These are phyloP conservation scores for Microchirus variegatus DNA, from an alignment of 2,797 vertebrate species.

Conservation along the genomic window DNA sequence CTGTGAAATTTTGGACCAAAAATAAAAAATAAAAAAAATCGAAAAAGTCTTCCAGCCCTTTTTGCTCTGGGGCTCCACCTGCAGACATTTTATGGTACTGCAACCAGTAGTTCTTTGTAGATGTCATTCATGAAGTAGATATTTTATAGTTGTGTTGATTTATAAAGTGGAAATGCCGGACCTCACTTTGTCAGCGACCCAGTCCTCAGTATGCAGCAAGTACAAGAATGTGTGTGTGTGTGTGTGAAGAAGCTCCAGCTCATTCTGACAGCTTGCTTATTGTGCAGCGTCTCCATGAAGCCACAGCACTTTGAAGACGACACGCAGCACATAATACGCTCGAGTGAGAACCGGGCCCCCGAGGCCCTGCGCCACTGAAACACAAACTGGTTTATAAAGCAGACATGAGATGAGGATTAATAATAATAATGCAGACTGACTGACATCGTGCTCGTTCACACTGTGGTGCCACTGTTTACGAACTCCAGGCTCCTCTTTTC, in stretches of 20 bases:
- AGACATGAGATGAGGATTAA: conserved; percentile 24
- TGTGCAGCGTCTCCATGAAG: conserved; percentile 52
- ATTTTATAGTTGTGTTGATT: too few relatives aligned
- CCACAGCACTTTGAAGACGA: conserved; percentile 32
- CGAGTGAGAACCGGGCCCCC: conserved; percentile 19
- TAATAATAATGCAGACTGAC: conserved; percentile 7
- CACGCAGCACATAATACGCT: conserved; percentile 23
- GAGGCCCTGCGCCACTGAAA: conserved; percentile 29
- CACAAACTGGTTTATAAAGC: conserved; percentile 24
- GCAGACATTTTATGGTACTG: too few relatives aligned
- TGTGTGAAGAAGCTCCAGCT: conserved; percentile 39
- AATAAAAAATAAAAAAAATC: too few relatives aligned
- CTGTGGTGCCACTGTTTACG: conserved; percentile 35
- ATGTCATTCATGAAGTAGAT: too few relatives aligned
- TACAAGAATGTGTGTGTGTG: too few relatives aligned
- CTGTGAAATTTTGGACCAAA: too few relatives aligned
- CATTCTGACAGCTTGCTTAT: conserved; percentile 44
- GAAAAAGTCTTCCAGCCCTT: too few relatives aligned
- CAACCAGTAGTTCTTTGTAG: too few relatives aligned
- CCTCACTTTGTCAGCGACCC: too few relatives aligned
- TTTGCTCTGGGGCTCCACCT: too few relatives aligned
- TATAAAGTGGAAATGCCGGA: too few relatives aligned
- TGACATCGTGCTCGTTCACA: conserved; percentile 29
- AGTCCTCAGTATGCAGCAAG: too few relatives aligned
- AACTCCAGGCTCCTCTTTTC: conserved; percentile 35